Evolutionary conservation across 2,797 vertebrate genomes (phyloP).

Genomic region (Champsocephalus gunnari): DNA sequence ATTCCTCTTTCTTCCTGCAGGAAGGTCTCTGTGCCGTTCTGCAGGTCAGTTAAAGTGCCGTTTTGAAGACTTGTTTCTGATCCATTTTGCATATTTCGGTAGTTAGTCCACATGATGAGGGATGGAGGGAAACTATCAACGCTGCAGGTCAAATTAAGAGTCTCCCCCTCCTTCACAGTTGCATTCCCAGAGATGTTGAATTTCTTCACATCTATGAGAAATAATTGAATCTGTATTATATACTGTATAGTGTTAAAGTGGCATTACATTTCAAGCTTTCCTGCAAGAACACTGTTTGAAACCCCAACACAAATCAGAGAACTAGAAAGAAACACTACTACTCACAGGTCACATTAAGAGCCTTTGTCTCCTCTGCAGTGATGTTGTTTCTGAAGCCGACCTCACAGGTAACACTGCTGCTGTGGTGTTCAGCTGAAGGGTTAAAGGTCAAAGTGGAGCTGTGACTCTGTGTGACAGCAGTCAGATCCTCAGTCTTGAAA

Average conservation of each 20-base stretch:
- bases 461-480: not conserved
- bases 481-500: not conserved
- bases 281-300: too few species aligned
- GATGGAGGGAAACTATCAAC: not conserved
- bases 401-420: constrained; percentile 39
- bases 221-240: too few species aligned
- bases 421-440: constrained; percentile 42
- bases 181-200: not conserved
- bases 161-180: not conserved
- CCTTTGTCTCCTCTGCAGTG: constrained; percentile 25
- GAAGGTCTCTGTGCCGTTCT: not conserved
- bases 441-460: constrained; percentile 58
- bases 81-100: not conserved
- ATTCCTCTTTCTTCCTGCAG: not conserved
- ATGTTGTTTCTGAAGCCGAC: constrained; percentile 21
- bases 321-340: constrained; percentile 18
- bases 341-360: constrained; percentile 59
- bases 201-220: not conserved
- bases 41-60: not conserved
- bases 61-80: not conserved
- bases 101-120: not conserved
- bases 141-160: constrained; percentile 8
- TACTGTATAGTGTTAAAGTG: too few species aligned
- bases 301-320: too few species aligned
- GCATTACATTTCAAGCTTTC: too few species aligned